These are phyloP conservation scores for Pasiphila rectangulata DNA, from an alignment of 2,888 invertebrate species.

Conservation along the genomic window DNA sequence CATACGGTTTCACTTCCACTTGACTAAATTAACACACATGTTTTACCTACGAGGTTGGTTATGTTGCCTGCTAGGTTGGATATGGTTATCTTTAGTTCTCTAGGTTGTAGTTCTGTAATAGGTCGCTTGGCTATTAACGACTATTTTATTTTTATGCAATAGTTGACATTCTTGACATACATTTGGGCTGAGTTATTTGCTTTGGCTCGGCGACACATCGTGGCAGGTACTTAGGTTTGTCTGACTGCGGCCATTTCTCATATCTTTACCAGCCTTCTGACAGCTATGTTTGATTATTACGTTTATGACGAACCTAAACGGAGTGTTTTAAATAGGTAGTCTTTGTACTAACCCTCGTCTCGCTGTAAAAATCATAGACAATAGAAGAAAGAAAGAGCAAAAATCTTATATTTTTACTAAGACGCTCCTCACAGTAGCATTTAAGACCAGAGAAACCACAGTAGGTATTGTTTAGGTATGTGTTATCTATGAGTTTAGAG, in stretches of 20 bases:
- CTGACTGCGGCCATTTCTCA: not conserved
- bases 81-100: too few species aligned
- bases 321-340: too few species aligned
- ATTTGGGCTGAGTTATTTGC: not conserved
- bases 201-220: conserved; percentile 4
- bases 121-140: conserved; percentile 2
- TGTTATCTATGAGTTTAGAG: too few species aligned
- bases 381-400: too few species aligned
- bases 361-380: too few species aligned
- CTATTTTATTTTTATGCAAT: conserved; percentile 4
- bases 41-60: conserved; percentile 10
- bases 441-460: too few species aligned
- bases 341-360: too few species aligned
- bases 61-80: not conserved
- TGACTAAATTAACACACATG: conserved; percentile 28
- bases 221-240: not conserved
- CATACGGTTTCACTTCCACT: conserved; percentile 29
- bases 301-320: too few species aligned
- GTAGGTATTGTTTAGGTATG: too few species aligned
- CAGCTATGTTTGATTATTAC: too few species aligned
- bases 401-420: too few species aligned
- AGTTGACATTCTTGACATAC: conserved; percentile 12
- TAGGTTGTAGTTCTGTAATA: not conserved
- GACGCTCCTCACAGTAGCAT: too few species aligned
- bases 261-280: not conserved